Base-by-base conservation (phyloP, 2,113 vertebrate genomes). In the Macroglossus sobrinus region DNA sequence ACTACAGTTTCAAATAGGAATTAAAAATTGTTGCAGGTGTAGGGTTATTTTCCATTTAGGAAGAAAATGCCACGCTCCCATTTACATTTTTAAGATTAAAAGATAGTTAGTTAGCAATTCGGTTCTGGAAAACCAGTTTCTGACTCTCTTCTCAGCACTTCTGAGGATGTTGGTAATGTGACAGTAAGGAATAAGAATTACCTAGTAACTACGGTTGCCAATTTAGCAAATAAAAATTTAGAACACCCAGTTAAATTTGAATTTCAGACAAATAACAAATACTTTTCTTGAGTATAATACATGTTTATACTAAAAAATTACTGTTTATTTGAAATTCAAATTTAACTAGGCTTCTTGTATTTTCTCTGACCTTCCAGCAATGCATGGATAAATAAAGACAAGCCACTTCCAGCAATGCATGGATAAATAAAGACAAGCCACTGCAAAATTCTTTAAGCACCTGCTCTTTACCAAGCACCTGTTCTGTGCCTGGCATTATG, bases 71-170 rank as follows among this genome's bases (percentile, higher is more conserved):
- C 10, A 75, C 18, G 50, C 7, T 43, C 5, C 16, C 59, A 43
- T 82, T 64, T 91, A 63, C 57, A 79, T 78, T 96, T 96, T 93
- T 66, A 71, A 78, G 45, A 79, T 85, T 38, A 94, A 91, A 95
- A 96, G 53, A 45, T 66, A 91, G 74, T 57, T 66, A 91, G 74
- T 57, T 64, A 74, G 16, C 69, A 90, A 74, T 59, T 84, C 40
- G 45, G 59, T 22, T 93, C n/a, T 64, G 57, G 55, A 57, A 93
- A 95, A n/a, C 12, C 63, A 72, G 55, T 81, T 93, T 86, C 35
- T 90, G 74, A 55, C 9, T 50, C 68, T 91, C 9, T 78, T 40
- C 33, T 89, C 16, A 28, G 79, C 43, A 69, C 68, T 64, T 81
- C 66, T 86, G 78, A 94, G 79, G 74, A 57, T 84, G 82, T 35